phyloP scores from a whole-genome alignment of 2,797 vertebrate species.

The Alauda arvensis region DNA sequence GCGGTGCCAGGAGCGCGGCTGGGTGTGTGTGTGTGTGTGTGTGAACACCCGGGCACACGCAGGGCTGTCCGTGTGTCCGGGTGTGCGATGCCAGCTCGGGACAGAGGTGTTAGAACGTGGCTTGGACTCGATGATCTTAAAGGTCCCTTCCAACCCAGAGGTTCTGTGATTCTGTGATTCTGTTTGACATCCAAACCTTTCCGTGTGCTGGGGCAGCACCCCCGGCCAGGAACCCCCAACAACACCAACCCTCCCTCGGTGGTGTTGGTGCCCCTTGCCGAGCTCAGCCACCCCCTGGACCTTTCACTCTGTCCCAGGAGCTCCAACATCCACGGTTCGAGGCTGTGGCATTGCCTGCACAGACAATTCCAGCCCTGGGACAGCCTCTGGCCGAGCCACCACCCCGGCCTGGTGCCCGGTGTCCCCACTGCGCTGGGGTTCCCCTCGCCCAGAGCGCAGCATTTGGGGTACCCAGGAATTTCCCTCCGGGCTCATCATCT shows the following conservation, averaged over 20 bases:
- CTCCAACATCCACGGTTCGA: accelerated
- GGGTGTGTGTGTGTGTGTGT: background rate
- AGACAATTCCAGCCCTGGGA: accelerated
- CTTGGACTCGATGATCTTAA: too few relatives aligned
- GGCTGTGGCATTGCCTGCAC: accelerated
- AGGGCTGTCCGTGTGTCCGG: background rate
- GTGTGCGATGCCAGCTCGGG: accelerated
- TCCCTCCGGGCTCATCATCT: background rate
- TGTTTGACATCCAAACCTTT: background rate
- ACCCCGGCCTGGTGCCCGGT: accelerated
- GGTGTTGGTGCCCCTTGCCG: accelerated
- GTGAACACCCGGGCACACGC: accelerated
- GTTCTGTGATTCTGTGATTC: too few relatives aligned
- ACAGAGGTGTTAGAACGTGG: too few relatives aligned
- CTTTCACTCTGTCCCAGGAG: background rate
- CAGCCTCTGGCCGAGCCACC: background rate
- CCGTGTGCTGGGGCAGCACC: accelerated
- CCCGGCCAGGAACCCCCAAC: background rate
- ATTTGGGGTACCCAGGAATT: background rate
- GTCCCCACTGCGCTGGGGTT: accelerated
- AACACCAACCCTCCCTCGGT: accelerated
- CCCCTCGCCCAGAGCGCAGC: background rate
- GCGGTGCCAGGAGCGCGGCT: accelerated
- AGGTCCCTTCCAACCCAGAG: too few relatives aligned
- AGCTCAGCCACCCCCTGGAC: background rate